Evolutionary conservation across 2,797 vertebrate species (phyloP).

Genomic region (Pangasius djambal): DNA sequence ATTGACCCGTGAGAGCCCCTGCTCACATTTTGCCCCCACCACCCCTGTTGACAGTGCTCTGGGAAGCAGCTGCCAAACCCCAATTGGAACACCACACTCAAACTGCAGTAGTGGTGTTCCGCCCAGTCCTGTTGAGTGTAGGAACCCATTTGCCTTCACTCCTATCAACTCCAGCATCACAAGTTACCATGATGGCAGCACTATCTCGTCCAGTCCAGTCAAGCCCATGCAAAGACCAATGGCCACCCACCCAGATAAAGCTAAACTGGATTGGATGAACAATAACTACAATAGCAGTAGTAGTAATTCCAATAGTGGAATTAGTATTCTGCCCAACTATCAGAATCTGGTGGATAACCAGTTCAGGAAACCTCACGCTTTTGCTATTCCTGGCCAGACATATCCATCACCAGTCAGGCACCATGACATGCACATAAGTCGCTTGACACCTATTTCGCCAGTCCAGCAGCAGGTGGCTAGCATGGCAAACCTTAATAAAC

Average conservation of each 20-base stretch:
- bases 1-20: conserved; percentile 90
- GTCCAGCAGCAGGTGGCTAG: conserved; percentile 86
- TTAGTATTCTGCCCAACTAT: conserved; percentile 90
- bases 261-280: conserved; percentile 96
- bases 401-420: conserved; percentile 85
- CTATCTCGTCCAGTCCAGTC: conserved; percentile 92
- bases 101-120: conserved; percentile 96
- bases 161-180: conserved; percentile 94
- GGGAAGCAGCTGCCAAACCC: conserved; percentile 92
- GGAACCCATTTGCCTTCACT: conserved; percentile 96
- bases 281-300: conserved; percentile 83
- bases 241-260: conserved; percentile 97
- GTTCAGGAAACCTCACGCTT: conserved; percentile 97
- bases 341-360: conserved; percentile 92
- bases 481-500: conserved; percentile 79
- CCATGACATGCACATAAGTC: conserved; percentile 87
- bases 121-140: conserved; percentile 95
- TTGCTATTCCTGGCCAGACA: conserved; percentile 88
- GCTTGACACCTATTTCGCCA: conserved; percentile 93
- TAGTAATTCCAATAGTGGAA: conserved; percentile 76
- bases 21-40: conserved; percentile 84
- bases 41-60: conserved; percentile 93
- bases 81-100: conserved; percentile 92
- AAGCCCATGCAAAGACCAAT: conserved; percentile 98
- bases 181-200: conserved; percentile 89